Evolutionary conservation across 2,797 vertebrate species (phyloP).

Genomic region (Cirrhinus mrigala): DNA sequence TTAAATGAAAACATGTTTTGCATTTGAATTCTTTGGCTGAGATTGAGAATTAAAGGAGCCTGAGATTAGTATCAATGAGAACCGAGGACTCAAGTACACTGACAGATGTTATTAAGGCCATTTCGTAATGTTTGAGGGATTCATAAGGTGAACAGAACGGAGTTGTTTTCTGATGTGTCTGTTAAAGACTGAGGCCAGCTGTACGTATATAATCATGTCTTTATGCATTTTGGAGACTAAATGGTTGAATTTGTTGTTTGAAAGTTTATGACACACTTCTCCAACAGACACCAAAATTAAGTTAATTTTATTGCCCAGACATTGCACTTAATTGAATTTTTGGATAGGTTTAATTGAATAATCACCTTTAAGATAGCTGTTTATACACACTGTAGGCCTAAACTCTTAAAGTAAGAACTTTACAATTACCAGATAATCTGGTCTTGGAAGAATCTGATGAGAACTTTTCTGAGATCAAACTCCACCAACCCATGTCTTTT

Average conservation of each 20-base stretch:
- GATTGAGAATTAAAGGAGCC: background rate
- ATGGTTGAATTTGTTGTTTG: background rate
- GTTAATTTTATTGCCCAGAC: background rate
- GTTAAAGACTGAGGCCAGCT: background rate
- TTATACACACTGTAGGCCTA: background rate
- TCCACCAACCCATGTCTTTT: background rate
- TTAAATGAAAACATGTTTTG: constrained; percentile 41
- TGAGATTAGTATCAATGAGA: constrained; percentile 24
- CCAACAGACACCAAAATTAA: background rate
- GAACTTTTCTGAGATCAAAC: background rate
- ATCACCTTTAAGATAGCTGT: background rate
- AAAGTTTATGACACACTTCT: background rate
- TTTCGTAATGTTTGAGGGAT: background rate
- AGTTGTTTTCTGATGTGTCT: background rate
- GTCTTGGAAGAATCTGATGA: background rate
- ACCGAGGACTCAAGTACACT: background rate
- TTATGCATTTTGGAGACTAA: background rate
- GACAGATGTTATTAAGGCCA: constrained; percentile 18
- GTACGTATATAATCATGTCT: background rate
- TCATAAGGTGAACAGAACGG: background rate
- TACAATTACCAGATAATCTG: background rate
- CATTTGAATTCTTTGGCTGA: constrained; percentile 20
- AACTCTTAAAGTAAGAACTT: too few relatives aligned
- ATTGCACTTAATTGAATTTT: background rate
- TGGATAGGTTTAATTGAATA: background rate